Conservation (phyloP, 2,113 vertebrate species). For the Callipepla californica region DNA sequence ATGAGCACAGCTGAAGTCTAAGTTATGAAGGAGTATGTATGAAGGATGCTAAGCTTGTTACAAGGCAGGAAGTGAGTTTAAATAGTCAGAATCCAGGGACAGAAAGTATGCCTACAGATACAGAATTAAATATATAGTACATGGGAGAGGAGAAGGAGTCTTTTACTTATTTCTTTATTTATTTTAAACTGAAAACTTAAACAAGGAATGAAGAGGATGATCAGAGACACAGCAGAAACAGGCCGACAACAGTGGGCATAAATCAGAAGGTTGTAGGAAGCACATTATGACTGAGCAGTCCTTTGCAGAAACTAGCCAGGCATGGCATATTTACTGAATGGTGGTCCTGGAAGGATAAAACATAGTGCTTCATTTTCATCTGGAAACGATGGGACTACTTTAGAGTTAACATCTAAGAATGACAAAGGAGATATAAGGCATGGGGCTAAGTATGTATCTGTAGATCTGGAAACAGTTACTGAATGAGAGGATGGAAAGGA, state of each 20-base stretch:
- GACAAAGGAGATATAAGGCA: not conserved
- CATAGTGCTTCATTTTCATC: not conserved
- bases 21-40: not conserved
- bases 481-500: not conserved
- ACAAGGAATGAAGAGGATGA: not conserved
- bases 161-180: not conserved
- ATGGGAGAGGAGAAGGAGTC: not conserved
- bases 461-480: not conserved
- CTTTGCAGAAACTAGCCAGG: not conserved
- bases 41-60: not conserved
- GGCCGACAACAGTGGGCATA: not conserved
- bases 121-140: not conserved
- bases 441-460: not conserved
- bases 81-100: not conserved
- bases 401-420: not conserved
- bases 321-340: accelerated
- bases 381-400: not conserved
- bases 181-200: not conserved
- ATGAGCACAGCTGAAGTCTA: not conserved
- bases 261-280: not conserved
- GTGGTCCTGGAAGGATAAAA: not conserved
- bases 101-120: not conserved
- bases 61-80: not conserved
- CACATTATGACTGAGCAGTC: not conserved
- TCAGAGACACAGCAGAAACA: not conserved